Evolutionary conservation across 2,113 vertebrate species (phyloP), one percentile per base, ranked within the genome.

Genomic region (Pavo muticus): DNA sequence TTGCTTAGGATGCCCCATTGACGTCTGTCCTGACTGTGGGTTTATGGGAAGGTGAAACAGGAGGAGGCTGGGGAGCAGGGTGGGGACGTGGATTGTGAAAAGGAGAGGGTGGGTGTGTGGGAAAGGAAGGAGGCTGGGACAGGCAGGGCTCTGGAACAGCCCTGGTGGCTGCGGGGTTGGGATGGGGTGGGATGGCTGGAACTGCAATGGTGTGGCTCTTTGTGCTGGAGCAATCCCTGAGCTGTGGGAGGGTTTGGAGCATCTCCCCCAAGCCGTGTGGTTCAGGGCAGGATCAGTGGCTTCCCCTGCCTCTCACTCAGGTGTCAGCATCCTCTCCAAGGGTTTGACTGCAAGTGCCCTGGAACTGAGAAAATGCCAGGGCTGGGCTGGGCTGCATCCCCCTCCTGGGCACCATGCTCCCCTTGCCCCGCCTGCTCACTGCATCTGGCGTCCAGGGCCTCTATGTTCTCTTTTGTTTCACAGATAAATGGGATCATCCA

Each of bases 221-320:
- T 29, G 24, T 4, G 1, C 16, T 4, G 15, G 47, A 71, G 25
- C 27, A 29, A 17, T 65, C 35, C 35, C 44, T 2, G 6, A 1
- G 20, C 16, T 48, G 19, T 20, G 19, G 13, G 2, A 50, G 44
- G 2, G 3, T 4, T 81, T 8, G 48, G 57, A 61, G 8, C 44
- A 25, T 85, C 47, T 93, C 54, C 14, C 44, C 56, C 0, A 1
- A 72, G 52, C 39, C 24, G 16, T 14, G 3, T 27, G 3, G 30
- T 4, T 20, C 1, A 0, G 2, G 1, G 9, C 39, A 6, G 68
- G 13, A 20, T 73, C 45, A 1, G 4, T 6, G 29, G 3, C 59
- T 65, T 30, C 30, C 29, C 35, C 40, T 63, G 27, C 45, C 9
- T 17, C 48, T 44, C n/a, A 20, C 85, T 87, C 24, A 2, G 32